Percentiles rank a stretch among this genome's conserved stretches.
Evolutionary conservation across 30 jellyfish, hydroid and myxozoan genomes (phyloP).

Genomic region (Rhopilema esculentum): DNA sequence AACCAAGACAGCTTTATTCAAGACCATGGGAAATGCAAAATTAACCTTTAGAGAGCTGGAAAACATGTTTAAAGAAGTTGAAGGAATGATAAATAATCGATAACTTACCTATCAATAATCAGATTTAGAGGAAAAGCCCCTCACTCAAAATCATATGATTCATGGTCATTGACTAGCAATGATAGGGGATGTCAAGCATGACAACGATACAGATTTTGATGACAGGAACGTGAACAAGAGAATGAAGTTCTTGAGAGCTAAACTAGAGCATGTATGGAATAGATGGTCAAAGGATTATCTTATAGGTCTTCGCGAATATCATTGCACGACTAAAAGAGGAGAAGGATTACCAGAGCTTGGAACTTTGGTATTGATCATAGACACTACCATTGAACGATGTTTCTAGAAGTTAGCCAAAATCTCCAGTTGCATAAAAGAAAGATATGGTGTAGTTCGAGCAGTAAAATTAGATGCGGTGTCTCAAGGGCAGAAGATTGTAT

Average conservation of each 20-base stretch:
- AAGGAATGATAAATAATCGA: constrained; percentile 28
- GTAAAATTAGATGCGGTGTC: constrained; percentile 41
- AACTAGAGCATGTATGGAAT: constrained; percentile 41
- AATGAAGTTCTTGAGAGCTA: constrained; percentile 32
- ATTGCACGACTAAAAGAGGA: constrained; percentile 25
- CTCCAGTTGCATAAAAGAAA: constrained; percentile 38
- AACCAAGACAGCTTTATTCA: constrained; percentile 41
- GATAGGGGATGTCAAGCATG: constrained; percentile 54
- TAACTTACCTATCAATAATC: constrained; percentile 36
- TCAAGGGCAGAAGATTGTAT: no score
- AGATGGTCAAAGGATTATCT: constrained; percentile 26
- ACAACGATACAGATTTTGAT: constrained; percentile 27
- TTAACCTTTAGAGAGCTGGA: constrained; percentile 40
- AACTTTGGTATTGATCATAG: constrained; percentile 48
- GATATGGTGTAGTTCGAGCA: constrained; percentile 45
- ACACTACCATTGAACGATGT: constrained; percentile 32
- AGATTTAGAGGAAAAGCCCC: constrained; percentile 29
- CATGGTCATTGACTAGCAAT: constrained; percentile 25
- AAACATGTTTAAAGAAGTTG: constrained; percentile 34
- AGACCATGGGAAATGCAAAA: constrained; percentile 45
- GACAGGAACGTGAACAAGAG: constrained; percentile 35
- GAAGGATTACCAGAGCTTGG: constrained; percentile 15
- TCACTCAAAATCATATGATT: constrained; percentile 42
- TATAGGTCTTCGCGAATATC: constrained; percentile 57
- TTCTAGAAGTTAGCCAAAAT: constrained; percentile 50